Evolutionary conservation across 1,140 invertebrate genomes (phyloP).

Genomic region (Microvelia longipes): DNA sequence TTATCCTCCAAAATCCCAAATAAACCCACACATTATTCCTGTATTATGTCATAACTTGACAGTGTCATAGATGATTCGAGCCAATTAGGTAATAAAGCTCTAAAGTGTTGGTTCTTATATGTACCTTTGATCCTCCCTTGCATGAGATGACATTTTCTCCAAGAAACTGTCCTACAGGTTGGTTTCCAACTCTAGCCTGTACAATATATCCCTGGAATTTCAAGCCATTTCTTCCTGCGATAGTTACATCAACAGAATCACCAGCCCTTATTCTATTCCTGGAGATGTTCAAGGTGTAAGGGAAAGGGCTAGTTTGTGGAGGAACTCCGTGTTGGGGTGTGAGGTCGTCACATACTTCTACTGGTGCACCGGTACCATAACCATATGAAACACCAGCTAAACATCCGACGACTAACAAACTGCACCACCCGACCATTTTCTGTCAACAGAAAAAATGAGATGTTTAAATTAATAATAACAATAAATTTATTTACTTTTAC

Average conservation of each 20-base stretch:
- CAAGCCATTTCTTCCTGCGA: conserved; percentile 28
- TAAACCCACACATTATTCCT: too few relatives aligned
- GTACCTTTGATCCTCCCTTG: conserved; percentile 29
- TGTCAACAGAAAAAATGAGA: conserved; percentile 2
- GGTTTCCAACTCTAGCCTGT: conserved; percentile 33
- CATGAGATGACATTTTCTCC: conserved; percentile 32
- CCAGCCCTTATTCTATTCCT: conserved; percentile 30
- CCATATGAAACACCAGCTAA: neutral
- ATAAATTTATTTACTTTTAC: neutral
- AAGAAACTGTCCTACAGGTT: conserved; percentile 33
- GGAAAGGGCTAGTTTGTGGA: conserved; percentile 29
- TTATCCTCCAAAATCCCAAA: too few relatives aligned
- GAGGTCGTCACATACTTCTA: conserved; percentile 34
- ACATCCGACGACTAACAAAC: neutral
- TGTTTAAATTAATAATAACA: conserved; percentile 1
- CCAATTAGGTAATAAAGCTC: too few relatives aligned
- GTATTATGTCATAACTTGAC: too few relatives aligned
- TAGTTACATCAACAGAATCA: conserved; percentile 28
- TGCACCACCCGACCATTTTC: neutral
- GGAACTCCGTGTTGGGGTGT: conserved; percentile 33
- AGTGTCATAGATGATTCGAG: too few relatives aligned
- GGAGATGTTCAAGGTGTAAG: conserved; percentile 33
- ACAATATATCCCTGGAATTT: conserved; percentile 37
- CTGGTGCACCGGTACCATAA: conserved; percentile 30
- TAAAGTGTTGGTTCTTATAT: conserved; percentile 23